A percentile compares a stretch with the other conserved stretches of the same genome.
phyloP scores from a whole-genome alignment of 1,140 invertebrate genomes.

The Aradophagus sp. region DNA sequence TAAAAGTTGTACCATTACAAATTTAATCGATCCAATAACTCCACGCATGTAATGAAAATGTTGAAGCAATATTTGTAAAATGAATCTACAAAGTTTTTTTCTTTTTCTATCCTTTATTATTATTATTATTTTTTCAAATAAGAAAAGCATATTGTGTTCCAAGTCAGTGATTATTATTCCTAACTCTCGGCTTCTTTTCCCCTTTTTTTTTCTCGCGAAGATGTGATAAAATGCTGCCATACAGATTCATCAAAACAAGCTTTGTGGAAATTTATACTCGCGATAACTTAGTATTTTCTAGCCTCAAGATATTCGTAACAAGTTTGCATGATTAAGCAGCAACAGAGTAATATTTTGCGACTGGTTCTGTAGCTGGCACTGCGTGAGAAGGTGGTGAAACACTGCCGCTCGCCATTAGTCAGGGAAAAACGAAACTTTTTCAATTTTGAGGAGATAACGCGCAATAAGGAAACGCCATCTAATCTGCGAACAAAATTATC shows the following conservation, averaged over 20 bases:
- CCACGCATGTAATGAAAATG: no score
- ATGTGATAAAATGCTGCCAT: no score
- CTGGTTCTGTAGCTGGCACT: slow-evolving; percentile 14
- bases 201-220: no score
- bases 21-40: no score
- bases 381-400: slow-evolving; percentile 31
- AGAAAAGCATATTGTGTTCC: no score
- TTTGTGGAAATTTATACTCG: slow-evolving; percentile 27
- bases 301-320: slow-evolving; percentile 29
- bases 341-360: slow-evolving; percentile 36
- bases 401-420: slow-evolving; percentile 26
- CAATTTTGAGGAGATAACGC: slow-evolving; percentile 64
- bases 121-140: no score
- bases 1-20: no score
- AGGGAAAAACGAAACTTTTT: slow-evolving; percentile 64
- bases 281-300: slow-evolving; percentile 35
- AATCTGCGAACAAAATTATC: slow-evolving; percentile 56
- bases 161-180: no score
- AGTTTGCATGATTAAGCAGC: slow-evolving; percentile 43
- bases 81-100: no score
- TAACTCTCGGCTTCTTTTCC: no score
- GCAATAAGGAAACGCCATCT: slow-evolving; percentile 60
- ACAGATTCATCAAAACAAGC: slow-evolving; percentile 36
- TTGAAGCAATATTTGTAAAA: no score
- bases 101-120: no score